Percentiles rank a stretch among this genome's conserved stretches.
These are phyloP conservation scores for Arothron firmamentum DNA, from an alignment of 2,113 vertebrate species.

Conservation along the genomic window DNA sequence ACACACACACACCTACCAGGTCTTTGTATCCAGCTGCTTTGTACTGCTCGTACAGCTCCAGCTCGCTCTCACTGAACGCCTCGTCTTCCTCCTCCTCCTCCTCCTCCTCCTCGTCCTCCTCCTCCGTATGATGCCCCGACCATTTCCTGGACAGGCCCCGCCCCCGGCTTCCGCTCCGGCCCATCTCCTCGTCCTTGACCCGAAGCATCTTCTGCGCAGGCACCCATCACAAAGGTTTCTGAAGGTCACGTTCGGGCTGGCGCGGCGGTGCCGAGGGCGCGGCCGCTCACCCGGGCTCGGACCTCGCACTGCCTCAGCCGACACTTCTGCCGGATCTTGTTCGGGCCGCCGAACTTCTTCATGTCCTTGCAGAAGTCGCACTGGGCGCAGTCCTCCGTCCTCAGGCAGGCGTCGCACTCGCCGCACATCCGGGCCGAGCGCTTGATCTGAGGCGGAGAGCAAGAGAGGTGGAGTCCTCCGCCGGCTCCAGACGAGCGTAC, in stretches of 20 bases:
- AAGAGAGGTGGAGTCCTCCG: background rate
- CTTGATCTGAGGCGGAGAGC: constrained; percentile 75
- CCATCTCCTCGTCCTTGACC: constrained; percentile 79
- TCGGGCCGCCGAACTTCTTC: constrained; percentile 96
- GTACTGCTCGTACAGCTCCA: constrained; percentile 85
- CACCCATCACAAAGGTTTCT: background rate
- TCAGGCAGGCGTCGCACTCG: constrained; percentile 86
- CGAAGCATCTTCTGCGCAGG: constrained; percentile 84
- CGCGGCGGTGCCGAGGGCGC: background rate
- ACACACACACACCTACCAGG: constrained; percentile 45
- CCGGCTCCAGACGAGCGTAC: no score
- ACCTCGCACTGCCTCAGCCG: constrained; percentile 90
- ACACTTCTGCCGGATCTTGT: constrained; percentile 94
- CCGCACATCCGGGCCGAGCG: constrained; percentile 91
- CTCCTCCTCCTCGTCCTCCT: constrained; percentile 68
- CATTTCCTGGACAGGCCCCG: constrained; percentile 33
- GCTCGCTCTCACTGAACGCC: constrained; percentile 79
- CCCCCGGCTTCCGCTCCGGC: constrained; percentile 66
- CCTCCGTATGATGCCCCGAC: constrained; percentile 69
- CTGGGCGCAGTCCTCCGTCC: constrained; percentile 89
- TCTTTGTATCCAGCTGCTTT: constrained; percentile 82
- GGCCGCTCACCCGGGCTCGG: constrained; percentile 79
- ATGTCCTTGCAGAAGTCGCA: constrained; percentile 97
- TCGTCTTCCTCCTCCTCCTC: constrained; percentile 73
- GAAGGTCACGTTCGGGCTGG: background rate